These are phyloP conservation scores for Anolis apletophallus DNA, from an alignment of 2,797 vertebrate species.

Conservation along the genomic window DNA sequence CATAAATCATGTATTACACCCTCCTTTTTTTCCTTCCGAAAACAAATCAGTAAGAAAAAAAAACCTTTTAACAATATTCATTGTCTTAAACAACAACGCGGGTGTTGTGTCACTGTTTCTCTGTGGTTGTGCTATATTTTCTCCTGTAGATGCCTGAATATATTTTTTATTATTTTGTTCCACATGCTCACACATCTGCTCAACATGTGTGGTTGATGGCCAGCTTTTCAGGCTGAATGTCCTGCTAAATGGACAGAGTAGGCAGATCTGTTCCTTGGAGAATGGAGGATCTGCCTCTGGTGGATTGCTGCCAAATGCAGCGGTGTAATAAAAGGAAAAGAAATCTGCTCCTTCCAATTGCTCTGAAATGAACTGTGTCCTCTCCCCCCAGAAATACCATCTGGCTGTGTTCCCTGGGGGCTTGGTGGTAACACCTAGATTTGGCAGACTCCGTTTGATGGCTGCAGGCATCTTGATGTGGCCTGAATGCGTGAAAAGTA, in stretches of 20 bases:
- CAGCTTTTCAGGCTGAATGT: slow-evolving; percentile 78
- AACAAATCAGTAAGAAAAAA: slow-evolving; percentile 75
- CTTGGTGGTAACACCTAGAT: slow-evolving; percentile 76
- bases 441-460: slow-evolving; percentile 74
- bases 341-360: slow-evolving; percentile 79
- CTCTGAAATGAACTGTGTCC: slow-evolving; percentile 84
- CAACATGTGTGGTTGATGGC: slow-evolving; percentile 81
- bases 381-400: slow-evolving; percentile 80
- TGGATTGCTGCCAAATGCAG: slow-evolving; percentile 79
- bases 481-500: slow-evolving; percentile 68
- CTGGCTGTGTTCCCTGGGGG: slow-evolving; percentile 78
- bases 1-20: slow-evolving; percentile 53
- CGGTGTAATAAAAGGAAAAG: slow-evolving; percentile 79
- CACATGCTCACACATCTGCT: slow-evolving; percentile 83
- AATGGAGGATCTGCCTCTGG: slow-evolving; percentile 79
- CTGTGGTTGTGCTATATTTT: slow-evolving; percentile 81
- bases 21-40: slow-evolving; percentile 43
- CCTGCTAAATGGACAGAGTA: slow-evolving; percentile 84
- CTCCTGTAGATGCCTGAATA: slow-evolving; percentile 75
- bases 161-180: slow-evolving; percentile 77
- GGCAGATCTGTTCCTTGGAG: slow-evolving; percentile 80
- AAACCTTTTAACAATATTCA: slow-evolving; percentile 71
- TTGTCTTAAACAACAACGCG: slow-evolving; percentile 62
- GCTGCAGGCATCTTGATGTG: slow-evolving; percentile 71
- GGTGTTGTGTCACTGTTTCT: slow-evolving; percentile 75